These are phyloP conservation scores for Oligia strigilis DNA, from an alignment of 2,888 invertebrate species.

Conservation along the genomic window DNA sequence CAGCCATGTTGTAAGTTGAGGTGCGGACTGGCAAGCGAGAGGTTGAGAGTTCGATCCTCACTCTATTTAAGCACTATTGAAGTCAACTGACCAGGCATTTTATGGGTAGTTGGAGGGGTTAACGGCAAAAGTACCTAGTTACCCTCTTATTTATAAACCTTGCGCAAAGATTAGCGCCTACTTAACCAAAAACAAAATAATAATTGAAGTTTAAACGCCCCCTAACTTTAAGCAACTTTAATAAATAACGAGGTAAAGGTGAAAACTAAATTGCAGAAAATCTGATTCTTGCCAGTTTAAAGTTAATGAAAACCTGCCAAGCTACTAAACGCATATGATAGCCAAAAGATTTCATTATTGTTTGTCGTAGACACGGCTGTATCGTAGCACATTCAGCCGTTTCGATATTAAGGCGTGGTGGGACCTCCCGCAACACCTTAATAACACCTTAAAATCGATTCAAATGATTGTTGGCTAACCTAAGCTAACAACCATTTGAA, in stretches of 20 bases:
- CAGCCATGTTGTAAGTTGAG: neutral
- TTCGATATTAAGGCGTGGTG: neutral
- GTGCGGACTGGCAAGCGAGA: neutral
- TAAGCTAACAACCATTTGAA: slow-evolving; percentile 10
- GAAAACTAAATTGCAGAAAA: neutral
- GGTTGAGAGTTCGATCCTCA: neutral
- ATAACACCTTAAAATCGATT: too few species aligned
- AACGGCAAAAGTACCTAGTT: neutral
- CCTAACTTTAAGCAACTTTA: too few species aligned
- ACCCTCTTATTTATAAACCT: too few species aligned
- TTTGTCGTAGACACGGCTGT: neutral
- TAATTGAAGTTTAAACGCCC: too few species aligned
- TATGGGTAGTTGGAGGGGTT: too few species aligned
- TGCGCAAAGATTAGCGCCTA: too few species aligned
- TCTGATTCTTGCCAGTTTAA: too few species aligned
- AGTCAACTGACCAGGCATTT: neutral
- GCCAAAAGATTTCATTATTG: neutral
- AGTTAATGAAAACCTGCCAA: too few species aligned
- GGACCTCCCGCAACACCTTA: too few species aligned
- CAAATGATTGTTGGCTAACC: too few species aligned
- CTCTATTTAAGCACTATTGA: neutral
- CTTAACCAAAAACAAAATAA: too few species aligned
- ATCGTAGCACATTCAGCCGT: neutral
- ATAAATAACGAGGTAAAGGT: neutral
- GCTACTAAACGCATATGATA: neutral